Percentiles rank a stretch among this genome's conserved stretches.
Conservation (phyloP, 2,888 invertebrate species). For the Cheilosia variabilis region DNA sequence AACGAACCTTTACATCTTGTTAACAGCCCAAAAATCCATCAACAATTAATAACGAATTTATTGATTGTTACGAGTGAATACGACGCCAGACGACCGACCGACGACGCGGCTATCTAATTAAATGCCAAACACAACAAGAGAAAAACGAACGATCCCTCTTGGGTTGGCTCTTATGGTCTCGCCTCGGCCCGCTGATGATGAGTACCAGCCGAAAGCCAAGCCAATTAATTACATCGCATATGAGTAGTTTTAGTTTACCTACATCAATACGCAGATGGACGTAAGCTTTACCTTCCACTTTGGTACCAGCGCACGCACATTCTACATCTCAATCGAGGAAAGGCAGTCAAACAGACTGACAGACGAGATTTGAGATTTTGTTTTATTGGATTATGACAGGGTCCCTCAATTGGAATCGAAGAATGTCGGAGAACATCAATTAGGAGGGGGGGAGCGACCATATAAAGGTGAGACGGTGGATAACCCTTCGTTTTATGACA, state of each 20-base stretch:
- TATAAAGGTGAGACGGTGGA: background rate
- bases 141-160: too few species aligned
- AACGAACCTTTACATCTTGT: constrained; percentile 73
- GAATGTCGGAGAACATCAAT: constrained; percentile 65
- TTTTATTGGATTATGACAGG: constrained; percentile 74
- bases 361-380: constrained; percentile 53
- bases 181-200: constrained; percentile 23
- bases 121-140: constrained; percentile 55
- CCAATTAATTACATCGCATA: constrained; percentile 68
- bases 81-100: background rate
- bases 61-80: constrained; percentile 58
- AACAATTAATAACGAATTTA: constrained; percentile 71
- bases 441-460: constrained; percentile 28
- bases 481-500: constrained; percentile 66
- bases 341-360: constrained; percentile 48
- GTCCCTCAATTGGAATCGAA: constrained; percentile 47
- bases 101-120: constrained; percentile 56
- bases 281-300: constrained; percentile 59
- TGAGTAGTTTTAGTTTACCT: constrained; percentile 46
- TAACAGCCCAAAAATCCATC: constrained; percentile 61
- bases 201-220: constrained; percentile 44
- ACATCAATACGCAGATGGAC: constrained; percentile 31
- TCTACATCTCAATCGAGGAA: constrained; percentile 58
- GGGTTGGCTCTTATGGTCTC: background rate
- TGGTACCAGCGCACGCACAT: constrained; percentile 44